Conservation (phyloP, 2,888 invertebrate species). For the Epinotia demarniana region DNA sequence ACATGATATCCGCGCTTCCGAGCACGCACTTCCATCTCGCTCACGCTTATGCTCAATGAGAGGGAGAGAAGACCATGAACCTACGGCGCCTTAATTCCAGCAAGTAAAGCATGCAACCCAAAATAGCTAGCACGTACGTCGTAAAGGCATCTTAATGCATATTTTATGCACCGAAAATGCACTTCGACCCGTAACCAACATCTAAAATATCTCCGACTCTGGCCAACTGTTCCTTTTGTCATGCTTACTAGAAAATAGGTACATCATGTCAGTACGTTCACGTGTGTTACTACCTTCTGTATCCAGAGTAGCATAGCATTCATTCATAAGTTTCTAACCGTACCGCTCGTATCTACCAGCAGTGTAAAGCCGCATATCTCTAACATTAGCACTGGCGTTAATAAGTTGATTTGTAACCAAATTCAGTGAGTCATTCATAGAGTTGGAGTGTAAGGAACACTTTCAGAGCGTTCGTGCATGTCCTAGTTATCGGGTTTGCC, state of each 20-base stretch:
- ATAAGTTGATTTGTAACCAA: conserved; percentile 39
- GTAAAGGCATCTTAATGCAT: conserved; percentile 3
- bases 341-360: neutral
- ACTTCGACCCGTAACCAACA: conserved; percentile 8
- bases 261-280: neutral
- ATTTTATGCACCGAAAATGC: conserved; percentile 10
- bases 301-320: neutral
- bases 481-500: conserved; percentile 31
- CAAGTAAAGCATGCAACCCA: neutral
- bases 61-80: no score
- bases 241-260: neutral
- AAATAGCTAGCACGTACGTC: conserved; percentile 11
- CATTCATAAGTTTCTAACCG: conserved; percentile 5
- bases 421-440: conserved; percentile 34
- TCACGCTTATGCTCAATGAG: no score
- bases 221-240: neutral
- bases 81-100: no score
- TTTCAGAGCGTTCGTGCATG: conserved; percentile 34
- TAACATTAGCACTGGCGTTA: conserved; percentile 16
- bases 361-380: conserved; percentile 9
- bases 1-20: no score
- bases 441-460: conserved; percentile 29
- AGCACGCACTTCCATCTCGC: no score
- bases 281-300: neutral
- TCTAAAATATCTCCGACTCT: conserved; percentile 7